Conservation (phyloP, 2,113 vertebrate species). For the Leptosomus discolor region DNA sequence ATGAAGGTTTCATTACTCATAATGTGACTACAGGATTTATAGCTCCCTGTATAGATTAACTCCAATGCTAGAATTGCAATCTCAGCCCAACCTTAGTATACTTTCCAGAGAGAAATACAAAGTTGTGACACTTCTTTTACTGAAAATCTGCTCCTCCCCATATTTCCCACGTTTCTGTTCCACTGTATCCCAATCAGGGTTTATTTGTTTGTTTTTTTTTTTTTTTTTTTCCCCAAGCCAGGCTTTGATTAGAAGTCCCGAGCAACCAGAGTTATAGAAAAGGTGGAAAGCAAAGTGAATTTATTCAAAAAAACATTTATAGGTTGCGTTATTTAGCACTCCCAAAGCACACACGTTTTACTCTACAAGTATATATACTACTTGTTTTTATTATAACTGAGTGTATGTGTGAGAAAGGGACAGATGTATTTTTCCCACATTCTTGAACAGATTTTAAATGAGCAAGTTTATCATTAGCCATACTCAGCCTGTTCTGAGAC, state of each 20-base stretch:
- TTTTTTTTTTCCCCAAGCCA: not conserved
- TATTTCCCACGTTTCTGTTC: not conserved
- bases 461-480: conserved; percentile 1
- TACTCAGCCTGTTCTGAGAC: not conserved
- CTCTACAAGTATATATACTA: not conserved
- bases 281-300: not conserved
- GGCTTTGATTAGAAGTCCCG: not conserved
- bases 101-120: not conserved
- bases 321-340: not conserved
- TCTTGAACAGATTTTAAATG: conserved; percentile 5
- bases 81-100: not conserved
- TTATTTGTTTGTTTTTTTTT: not conserved
- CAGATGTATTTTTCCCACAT: not conserved
- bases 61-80: not conserved
- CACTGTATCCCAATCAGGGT: not conserved
- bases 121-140: not conserved
- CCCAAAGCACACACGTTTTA: not conserved
- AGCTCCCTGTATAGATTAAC: not conserved
- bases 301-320: not conserved
- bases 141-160: not conserved
- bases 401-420: not conserved
- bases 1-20: not conserved
- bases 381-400: not conserved
- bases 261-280: not conserved
- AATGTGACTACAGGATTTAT: not conserved